Base-by-base conservation (phyloP, 2,888 invertebrate species). In the Azorinus chamasolen region DNA sequence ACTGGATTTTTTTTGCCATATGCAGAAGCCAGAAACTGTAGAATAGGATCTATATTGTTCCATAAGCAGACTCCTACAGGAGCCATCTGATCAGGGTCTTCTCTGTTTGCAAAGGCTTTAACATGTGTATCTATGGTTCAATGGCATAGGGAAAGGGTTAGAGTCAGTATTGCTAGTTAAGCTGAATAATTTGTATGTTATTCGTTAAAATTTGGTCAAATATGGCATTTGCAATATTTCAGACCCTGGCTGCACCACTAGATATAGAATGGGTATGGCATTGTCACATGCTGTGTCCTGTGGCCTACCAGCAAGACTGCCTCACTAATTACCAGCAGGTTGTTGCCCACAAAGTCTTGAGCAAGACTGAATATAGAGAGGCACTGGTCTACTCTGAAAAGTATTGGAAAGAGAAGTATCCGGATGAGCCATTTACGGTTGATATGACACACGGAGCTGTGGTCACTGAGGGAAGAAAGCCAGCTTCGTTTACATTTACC, bases 191-290 rank as follows among this genome's bases (percentile, higher is more conserved):
- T n/a, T n/a, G n/a, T n/a, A n/a, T n/a, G n/a, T n/a, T n/a, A n/a
- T n/a, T n/a, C n/a, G n/a, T n/a, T n/a, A n/a, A n/a, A n/a, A n/a
- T n/a, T n/a, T n/a, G n/a, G n/a, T n/a, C n/a, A n/a, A n/a, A n/a
- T n/a, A n/a, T n/a, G n/a, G n/a, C n/a, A n/a, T 32, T 32, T 4
- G 32, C 43, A 39, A 20, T 64, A 18, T 71, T 63, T 32, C 69
- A 84, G 64, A 84, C 91, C 18, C 91, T 92, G 41, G 92, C 93
- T 10, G 80, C 76, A n/a, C 80, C 80, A 5, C 20, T 80, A 22
- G 94, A 94, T 83, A 92, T 94, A n/a, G 93, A 94, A 70, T 94
- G 94, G 94, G 90, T 94, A 8, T 94, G 94, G 94, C 94, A 94
- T 79, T 92, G 92, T 46, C 92, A 93, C 76, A 83, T 93, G 86